A percentile compares a stretch with the other conserved stretches of the same genome.
phyloP scores from a whole-genome alignment of 2,797 vertebrate genomes.

The Clarias fuscus region DNA sequence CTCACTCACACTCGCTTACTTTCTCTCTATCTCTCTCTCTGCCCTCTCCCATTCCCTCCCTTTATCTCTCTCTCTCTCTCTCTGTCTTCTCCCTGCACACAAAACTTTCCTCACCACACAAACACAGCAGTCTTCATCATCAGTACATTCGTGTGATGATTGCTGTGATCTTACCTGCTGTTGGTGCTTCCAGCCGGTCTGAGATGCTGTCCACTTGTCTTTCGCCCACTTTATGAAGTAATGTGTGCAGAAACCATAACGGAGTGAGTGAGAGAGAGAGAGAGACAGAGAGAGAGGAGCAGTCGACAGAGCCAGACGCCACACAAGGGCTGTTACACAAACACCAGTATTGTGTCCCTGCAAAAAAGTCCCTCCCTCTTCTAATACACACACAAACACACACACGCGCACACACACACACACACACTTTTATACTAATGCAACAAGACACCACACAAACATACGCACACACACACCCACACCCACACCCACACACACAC shows the following conservation, averaged over 20 bases:
- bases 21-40: not conserved
- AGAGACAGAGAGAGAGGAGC: constrained; percentile 63
- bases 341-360: constrained; percentile 79
- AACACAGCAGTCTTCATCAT: not conserved
- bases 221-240: constrained; percentile 62
- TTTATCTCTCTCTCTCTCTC: constrained; percentile 41
- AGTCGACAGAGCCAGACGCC: constrained; percentile 70
- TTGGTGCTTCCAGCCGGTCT: constrained; percentile 64
- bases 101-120: constrained; percentile 43
- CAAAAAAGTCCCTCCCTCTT: constrained; percentile 76
- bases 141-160: constrained; percentile 5
- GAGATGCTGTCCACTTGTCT: constrained; percentile 68
- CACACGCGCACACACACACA: constrained; percentile 38
- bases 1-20: fast-evolving
- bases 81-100: constrained; percentile 39
- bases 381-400: constrained; percentile 64
- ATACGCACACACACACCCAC: constrained; percentile 37
- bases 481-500: constrained; percentile 40
- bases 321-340: constrained; percentile 79
- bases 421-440: constrained; percentile 66
- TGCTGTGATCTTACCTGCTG: constrained; percentile 67
- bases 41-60: constrained; percentile 51
- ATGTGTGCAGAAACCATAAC: constrained; percentile 70
- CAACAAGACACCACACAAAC: constrained; percentile 55
- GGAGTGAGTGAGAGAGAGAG: constrained; percentile 61